Evolutionary conservation across 2,113 vertebrate species (phyloP), one percentile per base, ranked within the genome.

Genomic region (Tretioscincus oriximinensis): DNA sequence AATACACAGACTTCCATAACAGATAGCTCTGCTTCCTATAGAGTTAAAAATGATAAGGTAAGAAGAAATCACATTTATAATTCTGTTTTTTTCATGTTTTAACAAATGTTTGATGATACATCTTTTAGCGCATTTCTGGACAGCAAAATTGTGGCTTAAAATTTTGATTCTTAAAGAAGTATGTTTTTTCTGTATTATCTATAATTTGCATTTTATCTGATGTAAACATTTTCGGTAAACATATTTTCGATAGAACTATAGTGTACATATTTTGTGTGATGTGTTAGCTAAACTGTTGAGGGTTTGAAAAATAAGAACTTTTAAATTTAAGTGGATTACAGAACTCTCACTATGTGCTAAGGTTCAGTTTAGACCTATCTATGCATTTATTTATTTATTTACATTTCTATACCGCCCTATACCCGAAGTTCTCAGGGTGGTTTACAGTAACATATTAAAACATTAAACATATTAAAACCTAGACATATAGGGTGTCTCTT

Each of bases 1-100:
- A 93, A 95, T 75, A 97, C 97, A 1, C 97, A 97, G 90, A 97
- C 96, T 9, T 98, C 97, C 31, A 96, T 97, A 81, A 96, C 95
- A 7, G 96, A 96, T 75, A 97, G 88, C 88, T 97, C 95, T 84
- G 96, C 96, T 54, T 74, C 87, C 0, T 98, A 97, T 88, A 97
- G 86, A 95, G 87, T 94, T 71, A 97, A 95, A 83, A 96, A 90
- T 65, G 96, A 96, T 70, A 95, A 90, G 94, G 97, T 94, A 92
- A 90, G 92, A 7, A 41, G 22, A 58, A 61, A 1, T 35, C 67
- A 54, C 70, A 76, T 61, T 29, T 61, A 2, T 58, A 18, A 58
- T 58, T 58, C 18, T 51, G 49, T 51, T 58, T 58, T 58, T 58
- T 58, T 18, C 14, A 58, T 18, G 54, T 18, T 18, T 58, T 16